These are phyloP conservation scores for Habroteleia sp. DNA, from an alignment of 2,888 invertebrate species.

Conservation along the genomic window DNA sequence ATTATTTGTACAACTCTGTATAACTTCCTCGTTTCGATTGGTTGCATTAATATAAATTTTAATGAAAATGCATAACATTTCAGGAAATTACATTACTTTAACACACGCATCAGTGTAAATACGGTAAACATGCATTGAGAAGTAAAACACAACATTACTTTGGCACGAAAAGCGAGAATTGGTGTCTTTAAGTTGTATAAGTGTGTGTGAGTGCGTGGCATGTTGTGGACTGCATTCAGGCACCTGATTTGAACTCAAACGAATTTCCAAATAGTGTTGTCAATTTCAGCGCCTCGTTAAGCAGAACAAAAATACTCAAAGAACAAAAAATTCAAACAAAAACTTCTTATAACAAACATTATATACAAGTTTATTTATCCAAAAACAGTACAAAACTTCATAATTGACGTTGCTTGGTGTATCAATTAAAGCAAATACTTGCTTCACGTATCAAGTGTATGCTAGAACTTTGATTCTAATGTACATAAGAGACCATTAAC, in stretches of 20 bases:
- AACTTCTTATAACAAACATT: slow-evolving; percentile 18
- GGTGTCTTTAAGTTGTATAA: slow-evolving; percentile 45
- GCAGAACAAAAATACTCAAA: slow-evolving; percentile 16
- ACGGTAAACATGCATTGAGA: slow-evolving; percentile 22
- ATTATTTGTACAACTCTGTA: too few relatives aligned
- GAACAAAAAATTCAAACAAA: slow-evolving; percentile 19
- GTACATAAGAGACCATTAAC: neutral
- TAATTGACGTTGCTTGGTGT: slow-evolving; percentile 16
- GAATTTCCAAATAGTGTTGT: slow-evolving; percentile 9
- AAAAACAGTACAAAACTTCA: slow-evolving; percentile 29
- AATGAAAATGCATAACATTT: neutral
- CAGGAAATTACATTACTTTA: neutral
- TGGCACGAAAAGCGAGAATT: neutral
- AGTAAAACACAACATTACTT: slow-evolving; percentile 13
- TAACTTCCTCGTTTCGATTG: too few relatives aligned
- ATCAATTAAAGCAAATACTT: slow-evolving; percentile 7
- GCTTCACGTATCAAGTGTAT: neutral
- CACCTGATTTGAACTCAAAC: slow-evolving; percentile 47
- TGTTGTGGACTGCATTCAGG: slow-evolving; percentile 52
- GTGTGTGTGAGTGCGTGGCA: slow-evolving; percentile 62
- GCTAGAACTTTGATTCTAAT: neutral
- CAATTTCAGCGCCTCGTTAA: slow-evolving; percentile 11
- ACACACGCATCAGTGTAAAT: too few relatives aligned
- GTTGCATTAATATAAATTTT: neutral
- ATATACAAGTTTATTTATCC: slow-evolving; percentile 37